Evolutionary conservation across 2,888 invertebrate genomes (phyloP).

Genomic region (Drosophila longiperda): DNA sequence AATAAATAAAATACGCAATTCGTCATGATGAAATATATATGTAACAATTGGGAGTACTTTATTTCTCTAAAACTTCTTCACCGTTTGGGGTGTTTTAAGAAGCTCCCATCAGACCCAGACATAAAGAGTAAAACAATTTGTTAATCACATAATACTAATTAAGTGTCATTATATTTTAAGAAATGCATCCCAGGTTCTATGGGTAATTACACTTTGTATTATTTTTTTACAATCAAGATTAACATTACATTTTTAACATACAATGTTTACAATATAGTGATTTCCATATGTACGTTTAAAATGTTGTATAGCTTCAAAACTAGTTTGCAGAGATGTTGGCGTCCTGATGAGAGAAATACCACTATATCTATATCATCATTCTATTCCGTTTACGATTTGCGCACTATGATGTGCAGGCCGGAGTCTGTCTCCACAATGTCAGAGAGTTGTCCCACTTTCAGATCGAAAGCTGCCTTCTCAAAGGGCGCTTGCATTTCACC

Average conservation of each 20-base stretch:
- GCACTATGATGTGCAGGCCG: conserved; percentile 97
- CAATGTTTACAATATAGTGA: not conserved
- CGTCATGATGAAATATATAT: not conserved
- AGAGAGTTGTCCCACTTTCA: conserved; percentile 97
- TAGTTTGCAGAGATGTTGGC: not conserved
- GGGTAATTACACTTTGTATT: not conserved
- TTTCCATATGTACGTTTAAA: not conserved
- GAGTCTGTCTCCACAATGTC: conserved; percentile 97
- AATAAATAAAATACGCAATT: not conserved
- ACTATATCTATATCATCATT: not conserved
- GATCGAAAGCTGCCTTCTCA: conserved; percentile 97
- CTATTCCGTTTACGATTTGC: conserved; percentile 90
- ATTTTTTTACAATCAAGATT: not conserved
- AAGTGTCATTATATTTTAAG: not conserved
- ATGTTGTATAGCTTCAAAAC: not conserved
- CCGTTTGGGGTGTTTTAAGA: not conserved
- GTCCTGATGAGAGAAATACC: not conserved
- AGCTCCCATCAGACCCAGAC: not conserved
- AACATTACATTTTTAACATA: not conserved
- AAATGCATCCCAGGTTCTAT: not conserved
- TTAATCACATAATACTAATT: not conserved
- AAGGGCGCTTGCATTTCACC: conserved; percentile 99
- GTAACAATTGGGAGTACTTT: not conserved
- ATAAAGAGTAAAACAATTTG: not conserved
- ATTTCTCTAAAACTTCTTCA: not conserved